Percentiles rank a stretch among this genome's conserved stretches.
Conservation (phyloP, 2,888 invertebrate genomes). For the Oegoconia quadripuncta region DNA sequence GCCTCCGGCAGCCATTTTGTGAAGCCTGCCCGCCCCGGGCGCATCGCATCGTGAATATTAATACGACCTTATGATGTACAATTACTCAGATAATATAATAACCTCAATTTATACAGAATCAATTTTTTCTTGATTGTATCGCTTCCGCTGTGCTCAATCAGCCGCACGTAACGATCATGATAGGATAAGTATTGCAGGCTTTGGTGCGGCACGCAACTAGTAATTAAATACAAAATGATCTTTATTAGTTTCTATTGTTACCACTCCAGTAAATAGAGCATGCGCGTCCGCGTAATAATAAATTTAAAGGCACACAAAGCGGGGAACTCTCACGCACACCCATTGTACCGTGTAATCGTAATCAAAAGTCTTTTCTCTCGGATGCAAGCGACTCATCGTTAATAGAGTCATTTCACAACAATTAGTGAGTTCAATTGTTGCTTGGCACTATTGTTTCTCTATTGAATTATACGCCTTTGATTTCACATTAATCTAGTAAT, state of each 20-base stretch:
- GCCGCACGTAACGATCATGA: slow-evolving; percentile 51
- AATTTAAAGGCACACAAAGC: slow-evolving; percentile 56
- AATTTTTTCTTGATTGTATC: slow-evolving; percentile 33
- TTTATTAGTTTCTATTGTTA: slow-evolving; percentile 72
- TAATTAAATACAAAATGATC: slow-evolving; percentile 64
- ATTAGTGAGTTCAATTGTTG: slow-evolving; percentile 32
- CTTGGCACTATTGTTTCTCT: slow-evolving; percentile 12
- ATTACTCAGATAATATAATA: slow-evolving; percentile 41
- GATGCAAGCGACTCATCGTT: slow-evolving; percentile 44
- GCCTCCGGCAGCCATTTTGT: slow-evolving; percentile 75
- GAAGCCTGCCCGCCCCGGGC: slow-evolving; percentile 56
- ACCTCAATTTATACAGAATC: slow-evolving; percentile 38
- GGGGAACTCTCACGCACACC: slow-evolving; percentile 63
- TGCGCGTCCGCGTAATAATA: slow-evolving; percentile 60
- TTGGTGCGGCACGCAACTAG: slow-evolving; percentile 49
- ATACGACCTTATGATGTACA: slow-evolving; percentile 54
- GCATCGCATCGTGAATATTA: slow-evolving; percentile 64
- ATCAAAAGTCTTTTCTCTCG: slow-evolving; percentile 65
- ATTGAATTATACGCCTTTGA: slow-evolving; percentile 14
- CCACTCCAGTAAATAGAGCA: slow-evolving; percentile 67
- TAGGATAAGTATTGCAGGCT: slow-evolving; percentile 51
- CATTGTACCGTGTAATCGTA: slow-evolving; percentile 64
- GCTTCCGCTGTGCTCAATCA: slow-evolving; percentile 51
- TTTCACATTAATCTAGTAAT: slow-evolving; percentile 16
- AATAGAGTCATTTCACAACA: slow-evolving; percentile 54